Evolutionary conservation across 2,113 vertebrate genomes (phyloP).

Genomic region (Charina bottae): DNA sequence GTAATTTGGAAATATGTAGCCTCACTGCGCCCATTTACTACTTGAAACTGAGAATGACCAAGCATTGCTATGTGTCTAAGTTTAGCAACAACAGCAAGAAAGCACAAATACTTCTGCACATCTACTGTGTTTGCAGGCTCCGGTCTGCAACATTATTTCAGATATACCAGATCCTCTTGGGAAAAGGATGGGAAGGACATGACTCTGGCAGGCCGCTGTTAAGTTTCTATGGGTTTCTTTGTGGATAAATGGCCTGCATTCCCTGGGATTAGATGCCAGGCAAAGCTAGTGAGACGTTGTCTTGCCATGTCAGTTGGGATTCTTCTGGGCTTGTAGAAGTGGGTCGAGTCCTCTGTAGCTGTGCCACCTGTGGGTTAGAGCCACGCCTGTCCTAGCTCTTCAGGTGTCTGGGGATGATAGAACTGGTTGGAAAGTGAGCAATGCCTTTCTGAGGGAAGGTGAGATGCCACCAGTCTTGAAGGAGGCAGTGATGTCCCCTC

Average conservation of each 20-base stretch:
- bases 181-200: neutral
- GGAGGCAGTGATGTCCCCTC: neutral
- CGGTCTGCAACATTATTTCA: neutral
- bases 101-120: neutral
- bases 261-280: neutral
- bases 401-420: neutral
- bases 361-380: neutral
- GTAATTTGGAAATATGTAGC: neutral
- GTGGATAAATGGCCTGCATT: neutral
- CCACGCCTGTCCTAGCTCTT: neutral
- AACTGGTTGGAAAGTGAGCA: neutral
- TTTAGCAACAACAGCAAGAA: neutral
- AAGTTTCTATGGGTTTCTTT: neutral
- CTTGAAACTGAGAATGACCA: neutral
- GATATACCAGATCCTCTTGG: neutral
- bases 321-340: neutral
- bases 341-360: neutral
- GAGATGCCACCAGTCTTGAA: neutral
- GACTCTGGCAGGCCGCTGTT: neutral
- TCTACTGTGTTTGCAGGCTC: neutral
- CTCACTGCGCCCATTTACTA: neutral
- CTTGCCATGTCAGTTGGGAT: neutral
- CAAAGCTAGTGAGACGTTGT: neutral
- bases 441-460: neutral
- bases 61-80: neutral